A percentile compares a stretch with the other conserved stretches of the same genome.
Evolutionary conservation across 2,113 vertebrate species (phyloP).

Genomic region (Elanoides forficatus): DNA sequence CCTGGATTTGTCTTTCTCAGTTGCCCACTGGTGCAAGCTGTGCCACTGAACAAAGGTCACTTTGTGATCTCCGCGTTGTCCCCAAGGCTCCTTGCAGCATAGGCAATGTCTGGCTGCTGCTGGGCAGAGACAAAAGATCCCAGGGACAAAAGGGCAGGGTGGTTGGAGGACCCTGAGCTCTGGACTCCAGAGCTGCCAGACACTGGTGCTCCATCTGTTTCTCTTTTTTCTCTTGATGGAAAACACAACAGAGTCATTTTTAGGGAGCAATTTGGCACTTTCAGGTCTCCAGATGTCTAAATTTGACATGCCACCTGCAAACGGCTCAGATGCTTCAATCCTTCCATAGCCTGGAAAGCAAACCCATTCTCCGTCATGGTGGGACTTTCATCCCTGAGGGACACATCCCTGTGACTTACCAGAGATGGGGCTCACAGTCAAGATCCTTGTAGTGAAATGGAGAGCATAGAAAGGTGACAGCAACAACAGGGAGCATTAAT

Average conservation of each 20-base stretch:
- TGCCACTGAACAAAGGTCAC: neutral
- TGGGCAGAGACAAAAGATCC: neutral
- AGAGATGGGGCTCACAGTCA: neutral
- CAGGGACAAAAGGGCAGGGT: neutral
- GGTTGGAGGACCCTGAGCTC: neutral
- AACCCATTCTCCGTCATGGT: neutral
- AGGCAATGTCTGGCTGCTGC: neutral
- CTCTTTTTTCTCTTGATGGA: neutral
- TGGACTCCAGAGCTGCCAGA: neutral
- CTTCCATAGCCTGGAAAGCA: neutral
- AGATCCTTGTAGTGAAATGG: neutral
- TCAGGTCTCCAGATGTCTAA: neutral
- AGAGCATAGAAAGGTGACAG: fast-evolving
- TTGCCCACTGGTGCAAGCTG: neutral
- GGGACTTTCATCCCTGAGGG: neutral
- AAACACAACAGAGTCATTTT: neutral
- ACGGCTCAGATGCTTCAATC: neutral
- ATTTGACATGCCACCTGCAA: neutral
- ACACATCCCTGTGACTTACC: neutral
- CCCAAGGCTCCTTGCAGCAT: neutral
- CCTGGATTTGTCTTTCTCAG: neutral
- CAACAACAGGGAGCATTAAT: neutral
- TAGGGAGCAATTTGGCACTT: neutral
- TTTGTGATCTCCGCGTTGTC: fast-evolving
- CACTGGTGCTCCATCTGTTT: neutral